Evolutionary conservation across 2,888 invertebrate species (phyloP).

Genomic region (Eupeodes latifasciatus): DNA sequence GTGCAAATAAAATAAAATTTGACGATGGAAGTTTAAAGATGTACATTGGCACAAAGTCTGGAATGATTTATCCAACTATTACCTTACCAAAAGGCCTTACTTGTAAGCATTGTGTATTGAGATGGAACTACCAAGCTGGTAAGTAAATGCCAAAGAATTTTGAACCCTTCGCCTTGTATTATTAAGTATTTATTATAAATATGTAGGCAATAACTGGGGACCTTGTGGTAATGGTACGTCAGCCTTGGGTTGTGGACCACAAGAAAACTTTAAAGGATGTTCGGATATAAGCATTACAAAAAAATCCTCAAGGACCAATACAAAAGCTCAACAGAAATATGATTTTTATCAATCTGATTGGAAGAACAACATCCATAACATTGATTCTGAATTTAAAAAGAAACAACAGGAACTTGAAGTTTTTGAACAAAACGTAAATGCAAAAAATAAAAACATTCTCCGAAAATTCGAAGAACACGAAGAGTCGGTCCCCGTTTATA

Average conservation of each 20-base stretch:
- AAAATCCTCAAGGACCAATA: background rate
- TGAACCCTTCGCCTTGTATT: background rate
- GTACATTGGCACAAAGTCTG: conserved; percentile 77
- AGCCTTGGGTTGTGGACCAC: conserved; percentile 84
- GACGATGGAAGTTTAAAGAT: conserved; percentile 79
- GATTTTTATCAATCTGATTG: background rate
- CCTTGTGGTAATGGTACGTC: conserved; percentile 82
- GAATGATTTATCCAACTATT: conserved; percentile 79
- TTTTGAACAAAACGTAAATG: background rate
- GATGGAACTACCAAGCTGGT: conserved; percentile 86
- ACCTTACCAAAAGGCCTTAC: conserved; percentile 83
- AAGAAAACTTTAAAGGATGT: conserved; percentile 85
- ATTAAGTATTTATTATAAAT: background rate
- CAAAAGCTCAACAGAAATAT: background rate
- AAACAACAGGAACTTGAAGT: background rate
- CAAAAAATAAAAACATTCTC: background rate
- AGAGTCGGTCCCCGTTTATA: too few species aligned
- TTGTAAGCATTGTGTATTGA: conserved; percentile 85
- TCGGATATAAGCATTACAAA: conserved; percentile 83
- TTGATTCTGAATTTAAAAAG: background rate
- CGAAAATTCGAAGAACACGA: background rate
- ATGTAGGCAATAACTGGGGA: conserved; percentile 85
- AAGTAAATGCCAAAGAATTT: conserved; percentile 71
- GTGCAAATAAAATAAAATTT: conserved; percentile 81
- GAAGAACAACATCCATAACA: background rate